Percentiles rank a stretch among this genome's conserved stretches.
Evolutionary conservation across 2,113 vertebrate species (phyloP).

Genomic region (Cisticola juncidis): DNA sequence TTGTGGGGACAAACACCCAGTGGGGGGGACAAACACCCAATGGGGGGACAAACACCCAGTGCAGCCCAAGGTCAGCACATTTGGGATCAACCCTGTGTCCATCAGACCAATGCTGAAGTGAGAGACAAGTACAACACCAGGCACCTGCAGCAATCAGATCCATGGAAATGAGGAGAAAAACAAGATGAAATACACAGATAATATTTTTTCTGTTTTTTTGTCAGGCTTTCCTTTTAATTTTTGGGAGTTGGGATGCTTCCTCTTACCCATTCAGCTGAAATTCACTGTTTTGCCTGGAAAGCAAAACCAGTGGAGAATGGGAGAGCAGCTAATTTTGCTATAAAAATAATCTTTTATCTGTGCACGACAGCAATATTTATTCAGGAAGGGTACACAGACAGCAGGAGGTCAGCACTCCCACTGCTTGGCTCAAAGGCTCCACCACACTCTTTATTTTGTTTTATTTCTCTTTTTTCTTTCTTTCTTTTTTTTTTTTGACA

Average conservation of each 20-base stretch:
- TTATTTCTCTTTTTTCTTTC: neutral
- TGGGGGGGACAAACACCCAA: too few relatives aligned
- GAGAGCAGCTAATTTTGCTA: neutral
- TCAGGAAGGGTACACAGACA: neutral
- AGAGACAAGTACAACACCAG: neutral
- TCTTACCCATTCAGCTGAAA: neutral
- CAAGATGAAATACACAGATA: neutral
- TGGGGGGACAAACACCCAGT: accelerated
- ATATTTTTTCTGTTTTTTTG: neutral
- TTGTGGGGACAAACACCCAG: too few relatives aligned
- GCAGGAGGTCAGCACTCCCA: neutral
- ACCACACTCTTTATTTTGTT: neutral
- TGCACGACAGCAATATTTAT: slow-evolving; percentile 22
- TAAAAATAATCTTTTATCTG: slow-evolving; percentile 40
- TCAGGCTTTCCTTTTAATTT: neutral
- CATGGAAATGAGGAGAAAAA: neutral
- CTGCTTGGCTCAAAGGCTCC: slow-evolving; percentile 25
- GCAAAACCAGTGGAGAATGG: neutral
- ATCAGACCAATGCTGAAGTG: accelerated
- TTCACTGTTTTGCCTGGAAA: neutral
- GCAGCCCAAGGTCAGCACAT: neutral
- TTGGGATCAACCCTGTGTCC: neutral
- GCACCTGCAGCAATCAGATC: neutral
- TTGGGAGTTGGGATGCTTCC: accelerated
- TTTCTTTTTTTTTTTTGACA: neutral